Conservation (phyloP, 2,888 invertebrate genomes). For the Drosophila aldrichi region DNA sequence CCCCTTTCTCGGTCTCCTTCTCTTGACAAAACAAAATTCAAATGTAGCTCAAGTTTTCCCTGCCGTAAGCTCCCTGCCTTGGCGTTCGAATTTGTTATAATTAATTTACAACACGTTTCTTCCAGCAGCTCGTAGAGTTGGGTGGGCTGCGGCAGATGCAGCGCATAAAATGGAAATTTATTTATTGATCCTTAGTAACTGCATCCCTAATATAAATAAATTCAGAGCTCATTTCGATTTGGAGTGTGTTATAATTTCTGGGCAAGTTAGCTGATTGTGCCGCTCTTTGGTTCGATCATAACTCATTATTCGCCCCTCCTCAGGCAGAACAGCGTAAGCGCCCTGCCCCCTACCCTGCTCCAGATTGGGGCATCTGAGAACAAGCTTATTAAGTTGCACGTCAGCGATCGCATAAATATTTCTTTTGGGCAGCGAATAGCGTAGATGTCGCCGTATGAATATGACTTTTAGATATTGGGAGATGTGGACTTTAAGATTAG, state of each 20-base stretch:
- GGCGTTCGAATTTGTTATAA: constrained; percentile 76
- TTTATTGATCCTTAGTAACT: constrained; percentile 64
- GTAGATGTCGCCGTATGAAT: constrained; percentile 39
- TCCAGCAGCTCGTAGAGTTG: constrained; percentile 20
- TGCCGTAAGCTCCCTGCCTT: constrained; percentile 21
- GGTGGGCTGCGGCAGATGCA: constrained; percentile 27
- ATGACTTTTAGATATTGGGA: constrained; percentile 13
- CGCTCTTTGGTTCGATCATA: constrained; percentile 43
- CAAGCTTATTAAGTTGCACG: constrained; percentile 75
- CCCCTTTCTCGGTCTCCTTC: background rate
- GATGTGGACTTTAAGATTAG: constrained; percentile 11
- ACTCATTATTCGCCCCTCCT: constrained; percentile 69
- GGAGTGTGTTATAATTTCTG: constrained; percentile 36
- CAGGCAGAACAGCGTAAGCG: constrained; percentile 7
- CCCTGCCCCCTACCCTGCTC: background rate
- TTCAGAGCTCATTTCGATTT: constrained; percentile 51
- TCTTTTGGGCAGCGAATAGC: constrained; percentile 8
- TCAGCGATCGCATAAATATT: constrained; percentile 78
- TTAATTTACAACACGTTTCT: constrained; percentile 79
- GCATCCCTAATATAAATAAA: constrained; percentile 45
- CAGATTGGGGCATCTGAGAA: background rate
- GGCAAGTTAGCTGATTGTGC: constrained; percentile 6
- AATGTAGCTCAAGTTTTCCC: constrained; percentile 35
- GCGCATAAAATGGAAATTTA: constrained; percentile 61
- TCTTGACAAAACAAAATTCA: background rate